Evolutionary conservation across 2,888 invertebrate species (phyloP), one percentile per base, ranked within the genome.

Genomic region (Cordylochernes scorpioides): DNA sequence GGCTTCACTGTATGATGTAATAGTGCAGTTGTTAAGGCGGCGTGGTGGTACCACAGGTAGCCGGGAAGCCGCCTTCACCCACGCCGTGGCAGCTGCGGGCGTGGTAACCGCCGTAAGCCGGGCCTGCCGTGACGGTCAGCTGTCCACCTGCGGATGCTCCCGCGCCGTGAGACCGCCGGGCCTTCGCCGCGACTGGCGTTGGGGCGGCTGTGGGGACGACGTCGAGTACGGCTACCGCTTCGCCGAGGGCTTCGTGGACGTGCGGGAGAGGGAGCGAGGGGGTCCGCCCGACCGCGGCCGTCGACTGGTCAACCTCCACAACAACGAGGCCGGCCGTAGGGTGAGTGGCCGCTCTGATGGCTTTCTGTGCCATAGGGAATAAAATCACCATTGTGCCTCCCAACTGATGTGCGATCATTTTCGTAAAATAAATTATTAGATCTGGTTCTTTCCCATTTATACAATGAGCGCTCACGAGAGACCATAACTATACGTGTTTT

Each of bases 121-220:
- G 24, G 71, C 82, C 3, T 91, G 91, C 49, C 65, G 84, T 29
- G 82, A 86, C 48, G 88, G 88, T 0, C 67, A 74, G 36, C 62
- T 88, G 31, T 63, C 73, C 4, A 77, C 74, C 29, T 91, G 91
- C 49, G 77, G 80, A 15, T 91, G 91, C 52, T 75, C 78, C 28
- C 62, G 71, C 13, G 71, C 75, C 27, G 59, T 65, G 3, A 58
- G 86, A 26, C 88, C 88, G 5, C 64, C 67, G 43, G 71, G 75
- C 49, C 60, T 88, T 31, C 71, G 75, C 44, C 63, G 67, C 31
- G 84, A 88, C 48, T 94, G 86, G 86, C 71, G 80, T 27, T 94
- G 94, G 94, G 86, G 86, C 17, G 94, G 94, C 15, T 94, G 88
- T 47, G 91, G 88, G 1, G 91, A 94, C 53, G 84, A 97, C 57